Evolutionary conservation across 2,797 vertebrate genomes (phyloP).

Genomic region (Octomys mimax): DNA sequence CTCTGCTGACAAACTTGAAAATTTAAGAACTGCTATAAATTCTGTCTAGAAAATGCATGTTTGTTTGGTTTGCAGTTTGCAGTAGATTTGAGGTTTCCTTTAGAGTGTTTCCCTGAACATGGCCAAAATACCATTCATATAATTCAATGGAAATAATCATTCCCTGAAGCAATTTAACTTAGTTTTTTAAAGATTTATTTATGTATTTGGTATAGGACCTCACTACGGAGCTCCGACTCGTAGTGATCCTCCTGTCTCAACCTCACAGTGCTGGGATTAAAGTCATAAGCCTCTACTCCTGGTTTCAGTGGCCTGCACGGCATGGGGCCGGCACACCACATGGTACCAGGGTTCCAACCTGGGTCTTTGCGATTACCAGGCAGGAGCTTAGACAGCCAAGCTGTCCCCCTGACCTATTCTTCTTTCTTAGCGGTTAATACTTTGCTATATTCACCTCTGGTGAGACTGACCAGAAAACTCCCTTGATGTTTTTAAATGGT

Average conservation of each 20-base stretch:
- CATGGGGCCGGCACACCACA: too few relatives aligned
- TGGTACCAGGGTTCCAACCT: too few relatives aligned
- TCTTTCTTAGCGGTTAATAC: neutral
- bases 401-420: neutral
- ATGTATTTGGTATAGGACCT: too few relatives aligned
- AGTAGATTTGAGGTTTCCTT: neutral
- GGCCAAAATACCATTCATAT: neutral
- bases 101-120: neutral
- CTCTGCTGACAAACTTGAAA: neutral
- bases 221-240: too few relatives aligned
- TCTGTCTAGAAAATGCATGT: neutral
- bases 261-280: too few relatives aligned
- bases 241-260: too few relatives aligned
- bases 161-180: neutral
- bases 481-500: neutral
- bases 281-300: too few relatives aligned
- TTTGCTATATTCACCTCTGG: neutral
- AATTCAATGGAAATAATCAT: constrained; percentile 10
- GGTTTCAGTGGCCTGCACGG: too few relatives aligned
- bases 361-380: too few relatives aligned
- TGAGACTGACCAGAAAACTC: neutral
- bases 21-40: neutral
- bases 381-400: too few relatives aligned
- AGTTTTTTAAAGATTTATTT: too few relatives aligned
- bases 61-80: neutral